Conservation (phyloP, 2,797 vertebrate genomes). For the Steatocranus sp. region DNA sequence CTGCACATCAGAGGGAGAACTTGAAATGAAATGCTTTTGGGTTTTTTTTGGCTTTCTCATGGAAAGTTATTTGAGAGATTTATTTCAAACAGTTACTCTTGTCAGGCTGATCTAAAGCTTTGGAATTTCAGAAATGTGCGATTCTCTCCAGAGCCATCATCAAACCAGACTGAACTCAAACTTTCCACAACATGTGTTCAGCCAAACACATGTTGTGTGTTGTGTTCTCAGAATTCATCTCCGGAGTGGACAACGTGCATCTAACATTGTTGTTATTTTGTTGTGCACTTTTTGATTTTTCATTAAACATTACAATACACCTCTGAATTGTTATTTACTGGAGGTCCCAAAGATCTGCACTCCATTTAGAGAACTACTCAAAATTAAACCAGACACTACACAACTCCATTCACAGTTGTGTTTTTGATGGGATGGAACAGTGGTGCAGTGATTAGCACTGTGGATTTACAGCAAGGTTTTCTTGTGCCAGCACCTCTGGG, state of each 20-base stretch:
- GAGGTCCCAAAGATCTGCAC: background rate
- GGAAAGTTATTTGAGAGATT: slow-evolving; percentile 72
- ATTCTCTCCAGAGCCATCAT: slow-evolving; percentile 67
- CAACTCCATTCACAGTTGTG: background rate
- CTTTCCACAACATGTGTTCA: slow-evolving; percentile 65
- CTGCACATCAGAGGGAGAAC: slow-evolving; percentile 59
- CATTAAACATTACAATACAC: background rate
- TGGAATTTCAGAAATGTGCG: slow-evolving; percentile 66
- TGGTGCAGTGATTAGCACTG: background rate
- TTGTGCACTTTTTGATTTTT: background rate
- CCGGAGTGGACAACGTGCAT: slow-evolving; percentile 41
- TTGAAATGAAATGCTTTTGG: slow-evolving; percentile 63
- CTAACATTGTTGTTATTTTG: background rate
- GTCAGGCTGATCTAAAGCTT: slow-evolving; percentile 66
- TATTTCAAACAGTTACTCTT: slow-evolving; percentile 71
- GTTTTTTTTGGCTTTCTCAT: slow-evolving; percentile 31
- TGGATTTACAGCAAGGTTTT: background rate
- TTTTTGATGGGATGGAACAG: background rate
- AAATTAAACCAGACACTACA: background rate
- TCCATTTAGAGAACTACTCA: background rate
- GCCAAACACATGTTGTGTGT: slow-evolving; percentile 46
- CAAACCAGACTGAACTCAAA: slow-evolving; percentile 58
- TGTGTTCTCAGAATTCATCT: slow-evolving; percentile 40
- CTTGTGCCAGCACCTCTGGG: too few relatives aligned
- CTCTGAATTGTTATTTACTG: background rate